Percentiles rank a stretch among this genome's conserved stretches.
phyloP scores from a whole-genome alignment of 2,797 vertebrate species.

The Phataginus tetradactyla region DNA sequence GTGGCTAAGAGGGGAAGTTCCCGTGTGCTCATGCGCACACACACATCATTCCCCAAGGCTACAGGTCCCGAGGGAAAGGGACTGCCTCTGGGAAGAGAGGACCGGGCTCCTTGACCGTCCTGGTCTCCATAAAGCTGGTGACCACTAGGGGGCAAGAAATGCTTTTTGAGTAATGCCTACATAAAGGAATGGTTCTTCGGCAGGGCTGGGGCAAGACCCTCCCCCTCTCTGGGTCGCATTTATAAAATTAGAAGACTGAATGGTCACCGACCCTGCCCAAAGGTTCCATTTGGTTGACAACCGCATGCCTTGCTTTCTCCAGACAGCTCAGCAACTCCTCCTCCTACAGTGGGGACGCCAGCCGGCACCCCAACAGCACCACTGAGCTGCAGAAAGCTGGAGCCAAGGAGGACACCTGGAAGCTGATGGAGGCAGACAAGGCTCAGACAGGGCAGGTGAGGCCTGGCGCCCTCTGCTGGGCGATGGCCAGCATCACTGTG shows the following conservation, averaged over 20 bases:
- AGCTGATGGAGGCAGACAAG: slow-evolving; percentile 93
- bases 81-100: neutral
- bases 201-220: neutral
- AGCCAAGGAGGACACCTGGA: slow-evolving; percentile 89
- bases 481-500: fast-evolving
- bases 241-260: no score
- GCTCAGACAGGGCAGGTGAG: slow-evolving; percentile 94
- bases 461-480: fast-evolving
- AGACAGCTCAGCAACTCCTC: slow-evolving; percentile 87
- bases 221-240: no score
- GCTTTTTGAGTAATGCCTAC: neutral
- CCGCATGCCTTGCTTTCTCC: neutral
- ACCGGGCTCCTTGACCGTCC: neutral
- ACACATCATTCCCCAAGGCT: fast-evolving
- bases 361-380: slow-evolving; percentile 79
- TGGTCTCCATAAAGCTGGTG: neutral
- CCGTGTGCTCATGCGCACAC: fast-evolving
- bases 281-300: neutral
- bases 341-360: slow-evolving; percentile 78
- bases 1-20: neutral
- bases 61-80: no score
- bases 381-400: slow-evolving; percentile 79
- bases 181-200: neutral
- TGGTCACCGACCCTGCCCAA: neutral
- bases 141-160: no score